A percentile compares a stretch with the other conserved stretches of the same genome.
These are phyloP conservation scores for Hypanus sabinus DNA, from an alignment of 2,113 vertebrate genomes.

Conservation along the genomic window DNA sequence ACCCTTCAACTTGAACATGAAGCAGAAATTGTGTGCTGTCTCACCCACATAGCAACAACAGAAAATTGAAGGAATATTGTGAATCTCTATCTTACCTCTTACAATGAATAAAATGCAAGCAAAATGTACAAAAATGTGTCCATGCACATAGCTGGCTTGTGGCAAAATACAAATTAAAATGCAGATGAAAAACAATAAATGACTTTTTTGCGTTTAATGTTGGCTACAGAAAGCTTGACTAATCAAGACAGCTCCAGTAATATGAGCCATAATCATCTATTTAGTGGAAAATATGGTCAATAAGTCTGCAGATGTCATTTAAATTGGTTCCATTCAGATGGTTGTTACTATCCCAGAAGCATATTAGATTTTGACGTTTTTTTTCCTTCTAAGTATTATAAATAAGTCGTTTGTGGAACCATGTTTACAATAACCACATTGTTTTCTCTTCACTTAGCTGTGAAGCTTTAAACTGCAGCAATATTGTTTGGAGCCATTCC, in stretches of 20 bases:
- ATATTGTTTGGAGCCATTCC: neutral
- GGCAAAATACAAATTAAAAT: constrained; percentile 11
- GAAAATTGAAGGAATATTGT: neutral
- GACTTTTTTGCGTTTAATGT: constrained; percentile 30
- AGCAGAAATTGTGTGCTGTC: neutral
- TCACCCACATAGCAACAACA: neutral
- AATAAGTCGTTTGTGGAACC: neutral
- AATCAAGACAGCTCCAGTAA: constrained; percentile 21
- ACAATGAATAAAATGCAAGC: neutral
- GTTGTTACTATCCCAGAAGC: neutral
- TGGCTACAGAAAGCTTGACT: constrained; percentile 28
- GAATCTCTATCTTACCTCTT: neutral
- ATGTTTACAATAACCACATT: neutral
- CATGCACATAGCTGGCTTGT: neutral
- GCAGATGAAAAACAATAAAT: neutral
- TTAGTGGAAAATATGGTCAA: constrained; percentile 23
- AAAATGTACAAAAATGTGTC: neutral
- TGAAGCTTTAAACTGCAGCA: neutral
- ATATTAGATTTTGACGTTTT: neutral
- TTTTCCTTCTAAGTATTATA: neutral
- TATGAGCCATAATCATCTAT: neutral
- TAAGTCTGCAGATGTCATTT: constrained; percentile 9
- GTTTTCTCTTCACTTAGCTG: neutral
- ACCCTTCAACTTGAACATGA: neutral
- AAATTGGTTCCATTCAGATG: constrained; percentile 23